Evolutionary conservation across 1,140 invertebrate genomes (phyloP), one percentile per base, ranked within the genome.

Genomic region (Eriosoma lanigerum): DNA sequence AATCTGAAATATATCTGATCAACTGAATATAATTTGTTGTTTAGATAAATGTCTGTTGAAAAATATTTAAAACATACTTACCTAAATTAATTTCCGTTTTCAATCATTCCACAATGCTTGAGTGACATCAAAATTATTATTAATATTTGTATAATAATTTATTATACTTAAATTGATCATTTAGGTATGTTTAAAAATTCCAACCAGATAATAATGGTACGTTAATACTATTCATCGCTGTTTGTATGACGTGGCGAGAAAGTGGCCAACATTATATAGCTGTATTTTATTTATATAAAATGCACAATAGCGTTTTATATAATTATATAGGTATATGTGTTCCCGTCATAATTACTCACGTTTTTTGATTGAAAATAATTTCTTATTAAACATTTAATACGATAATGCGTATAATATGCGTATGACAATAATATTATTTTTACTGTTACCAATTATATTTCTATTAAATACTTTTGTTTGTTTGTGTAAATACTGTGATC

Each of bases 191-290:
- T 68, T 19, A 0, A 24, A 68, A 68, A 68, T 48, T 21, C 44
- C 44, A 48, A 48, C 24, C 17, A 17, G n/a, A 48, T 48, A 24
- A n/a, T n/a, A n/a, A n/a, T n/a, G n/a, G n/a, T n/a, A n/a, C n/a
- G n/a, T 21, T 38, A 38, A 38, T 4, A 38, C 62, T 0, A 68
- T n/a, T 38, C 21, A 68, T 68, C 66, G 44, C 44, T 68, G 44
- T 48, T 48, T 13, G 66, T 46, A 48, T 68, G 66, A 68, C 66
- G 66, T 68, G 66, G 66, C 66, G 66, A 68, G 66, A 68, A 68
- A 68, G 66, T 68, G 21, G 66, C 21, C 66, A 68, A 21, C 21
- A 24, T n/a, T n/a, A n/a, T n/a, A n/a, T 48, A 68, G 21, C 21
- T 48, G 15, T 68, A 26, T 68, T 26, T 68, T 48, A 68, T 68